These are phyloP conservation scores for Latheticus oryzae DNA, from an alignment of 2,888 invertebrate species.

Conservation along the genomic window DNA sequence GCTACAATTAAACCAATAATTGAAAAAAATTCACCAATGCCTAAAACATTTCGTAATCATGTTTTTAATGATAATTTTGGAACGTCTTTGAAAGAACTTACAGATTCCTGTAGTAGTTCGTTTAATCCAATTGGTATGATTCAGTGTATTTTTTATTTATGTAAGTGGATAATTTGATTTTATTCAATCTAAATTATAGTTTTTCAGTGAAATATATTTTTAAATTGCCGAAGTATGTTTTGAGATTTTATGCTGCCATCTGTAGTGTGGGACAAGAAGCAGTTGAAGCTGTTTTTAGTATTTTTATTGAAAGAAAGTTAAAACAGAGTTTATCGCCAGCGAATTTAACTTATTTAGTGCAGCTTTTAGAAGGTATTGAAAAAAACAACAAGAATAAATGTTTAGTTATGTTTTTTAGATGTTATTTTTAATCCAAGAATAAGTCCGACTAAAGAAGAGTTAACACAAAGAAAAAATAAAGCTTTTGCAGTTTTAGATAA, in stretches of 20 bases:
- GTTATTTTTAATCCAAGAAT: constrained; percentile 60
- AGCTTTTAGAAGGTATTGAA: constrained; percentile 71
- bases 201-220: constrained; percentile 71
- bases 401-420: constrained; percentile 53
- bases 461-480: constrained; percentile 59
- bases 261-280: constrained; percentile 65
- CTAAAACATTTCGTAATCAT: constrained; percentile 61
- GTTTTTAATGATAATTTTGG: constrained; percentile 66
- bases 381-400: constrained; percentile 41
- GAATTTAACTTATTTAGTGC: constrained; percentile 71
- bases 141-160: constrained; percentile 65
- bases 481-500: constrained; percentile 65
- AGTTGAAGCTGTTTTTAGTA: constrained; percentile 65
- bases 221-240: constrained; percentile 65
- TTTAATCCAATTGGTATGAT: constrained; percentile 62
- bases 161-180: constrained; percentile 52
- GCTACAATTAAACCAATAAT: constrained; percentile 44
- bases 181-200: constrained; percentile 57
- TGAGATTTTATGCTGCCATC: constrained; percentile 67
- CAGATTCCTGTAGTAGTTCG: constrained; percentile 53
- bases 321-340: constrained; percentile 66
- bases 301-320: constrained; percentile 63
- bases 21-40: constrained; percentile 44
- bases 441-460: constrained; percentile 59
- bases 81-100: constrained; percentile 53